phyloP scores from a whole-genome alignment of 2,113 vertebrate genomes.

The Paracanthobrama guichenoti region DNA sequence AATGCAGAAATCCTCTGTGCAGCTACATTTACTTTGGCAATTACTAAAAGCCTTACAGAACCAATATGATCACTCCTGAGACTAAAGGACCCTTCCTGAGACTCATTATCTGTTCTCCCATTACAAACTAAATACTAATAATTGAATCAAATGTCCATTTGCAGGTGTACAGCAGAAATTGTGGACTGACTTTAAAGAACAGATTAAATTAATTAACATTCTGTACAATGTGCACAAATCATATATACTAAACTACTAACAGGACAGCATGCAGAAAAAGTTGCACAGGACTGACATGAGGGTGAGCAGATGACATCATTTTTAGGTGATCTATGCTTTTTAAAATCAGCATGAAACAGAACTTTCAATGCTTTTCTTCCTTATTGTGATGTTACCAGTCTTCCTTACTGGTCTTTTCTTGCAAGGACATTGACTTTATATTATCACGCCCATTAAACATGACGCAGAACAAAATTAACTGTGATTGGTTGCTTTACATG shows the following conservation, averaged over 20 bases:
- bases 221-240: not conserved
- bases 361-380: no score
- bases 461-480: no score
- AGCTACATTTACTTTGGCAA: conserved; percentile 32
- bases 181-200: not conserved
- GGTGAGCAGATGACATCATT: not conserved
- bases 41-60: conserved; percentile 34
- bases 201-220: not conserved
- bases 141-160: not conserved
- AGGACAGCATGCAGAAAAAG: not conserved
- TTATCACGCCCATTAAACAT: no score
- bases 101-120: not conserved
- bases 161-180: not conserved
- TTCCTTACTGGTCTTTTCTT: no score
- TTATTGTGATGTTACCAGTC: no score
- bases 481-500: no score
- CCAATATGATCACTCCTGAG: conserved; percentile 18
- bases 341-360: no score
- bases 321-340: not conserved
- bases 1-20: conserved; percentile 35
- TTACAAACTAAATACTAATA: not conserved
- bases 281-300: not conserved
- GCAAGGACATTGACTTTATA: no score
- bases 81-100: conserved; percentile 9
- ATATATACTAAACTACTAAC: not conserved